A percentile compares a stretch with the other conserved stretches of the same genome.
These are phyloP conservation scores for Matsumyia berberina DNA, from an alignment of 2,888 invertebrate genomes.

Conservation along the genomic window DNA sequence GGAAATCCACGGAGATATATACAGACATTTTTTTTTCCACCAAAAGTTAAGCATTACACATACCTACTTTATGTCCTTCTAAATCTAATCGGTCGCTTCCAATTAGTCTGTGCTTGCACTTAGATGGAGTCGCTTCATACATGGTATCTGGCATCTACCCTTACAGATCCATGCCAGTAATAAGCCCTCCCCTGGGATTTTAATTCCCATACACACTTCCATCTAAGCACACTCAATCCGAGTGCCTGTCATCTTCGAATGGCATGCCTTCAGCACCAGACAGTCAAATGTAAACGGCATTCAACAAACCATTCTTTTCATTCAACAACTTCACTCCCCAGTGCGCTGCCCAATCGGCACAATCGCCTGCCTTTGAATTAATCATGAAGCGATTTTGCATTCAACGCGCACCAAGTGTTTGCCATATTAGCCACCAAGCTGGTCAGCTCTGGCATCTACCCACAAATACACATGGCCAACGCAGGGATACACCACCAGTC, in stretches of 20 bases:
- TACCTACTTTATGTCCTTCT: too few species aligned
- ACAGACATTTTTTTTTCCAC: too few species aligned
- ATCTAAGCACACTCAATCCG: slow-evolving; percentile 8
- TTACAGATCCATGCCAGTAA: slow-evolving; percentile 26
- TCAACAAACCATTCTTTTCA: slow-evolving; percentile 33
- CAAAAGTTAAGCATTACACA: too few species aligned
- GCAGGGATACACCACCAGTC: neutral
- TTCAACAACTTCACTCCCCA: slow-evolving; percentile 5
- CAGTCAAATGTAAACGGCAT: slow-evolving; percentile 32
- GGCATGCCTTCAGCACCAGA: neutral
- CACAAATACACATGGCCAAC: slow-evolving; percentile 5
- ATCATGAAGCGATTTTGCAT: slow-evolving; percentile 67
- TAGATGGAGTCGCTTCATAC: neutral
- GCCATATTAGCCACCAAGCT: slow-evolving; percentile 52
- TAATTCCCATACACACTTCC: slow-evolving; percentile 14
- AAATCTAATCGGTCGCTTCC: too few species aligned
- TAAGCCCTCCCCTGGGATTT: slow-evolving; percentile 17
- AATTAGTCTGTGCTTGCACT: too few species aligned
- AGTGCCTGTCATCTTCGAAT: slow-evolving; percentile 25
- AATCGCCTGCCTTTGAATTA: slow-evolving; percentile 62
- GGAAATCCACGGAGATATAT: too few species aligned
- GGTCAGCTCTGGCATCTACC: neutral
- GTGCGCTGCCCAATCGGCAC: slow-evolving; percentile 33
- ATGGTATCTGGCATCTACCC: neutral
- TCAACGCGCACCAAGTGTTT: slow-evolving; percentile 60